Evolutionary conservation across 2,888 invertebrate species (phyloP), one percentile per base, ranked within the genome.

Genomic region (Celastrina argiolus): DNA sequence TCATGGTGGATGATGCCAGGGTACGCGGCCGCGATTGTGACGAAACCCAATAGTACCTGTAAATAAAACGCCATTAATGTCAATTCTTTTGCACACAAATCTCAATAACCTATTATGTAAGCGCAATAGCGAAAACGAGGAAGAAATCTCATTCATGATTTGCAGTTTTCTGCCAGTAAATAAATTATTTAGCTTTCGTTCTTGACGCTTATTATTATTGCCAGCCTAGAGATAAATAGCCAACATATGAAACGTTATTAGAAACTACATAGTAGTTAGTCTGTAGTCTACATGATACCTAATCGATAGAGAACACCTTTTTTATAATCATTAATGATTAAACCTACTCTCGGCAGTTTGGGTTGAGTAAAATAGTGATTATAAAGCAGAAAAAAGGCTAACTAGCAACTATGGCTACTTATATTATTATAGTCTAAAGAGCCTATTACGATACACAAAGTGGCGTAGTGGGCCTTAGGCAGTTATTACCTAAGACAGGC

Each of bases 1-100:
- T 88, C 89, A 18, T 91, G 85, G 71, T 92, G 91, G 70, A 91
- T 81, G 68, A 89, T 71, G 69, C 90, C 89, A 45, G 91, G 89
- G 74, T 86, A 86, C 51, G 91, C 91, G 69, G 86, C 80, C 72
- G 79, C 91, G 69, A 85, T 85, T 69, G 90, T 87, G 74, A 92
- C 74, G 74, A 89, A 82, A 81, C 90, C 91, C 84, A 92, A 81
- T 80, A 90, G 87, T 82, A 89, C 81, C 92, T 92, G 84, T 61
- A 69, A 75, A 75, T 68, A 69, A 41, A 74, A 71, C n/a, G 31
- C 18, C 10, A 65, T 61, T 61, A 61, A 10, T 51, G 22, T 51
- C 51, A 26, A 22, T 5, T 12, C 22, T 51, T 51, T 51, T 8
- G 36, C 36, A 12, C 10, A 7, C 45, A 18, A 42, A n/a, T 18